phyloP scores from a whole-genome alignment of 1,140 invertebrate genomes.

The Diorhabda sublineata region DNA sequence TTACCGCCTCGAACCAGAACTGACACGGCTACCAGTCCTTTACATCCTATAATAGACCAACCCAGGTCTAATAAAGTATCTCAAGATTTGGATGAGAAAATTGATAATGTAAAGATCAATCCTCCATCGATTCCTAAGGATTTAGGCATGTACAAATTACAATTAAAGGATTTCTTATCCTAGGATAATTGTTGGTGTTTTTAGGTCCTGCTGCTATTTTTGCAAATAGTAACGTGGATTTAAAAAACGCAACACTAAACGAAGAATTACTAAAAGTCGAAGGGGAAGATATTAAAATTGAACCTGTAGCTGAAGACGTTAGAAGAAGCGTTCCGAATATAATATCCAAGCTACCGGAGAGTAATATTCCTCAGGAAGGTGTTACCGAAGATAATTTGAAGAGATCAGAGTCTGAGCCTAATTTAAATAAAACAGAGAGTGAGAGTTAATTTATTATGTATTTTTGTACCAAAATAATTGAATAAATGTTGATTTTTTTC shows the following conservation, averaged over 20 bases:
- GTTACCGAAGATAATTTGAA: constrained; percentile 34
- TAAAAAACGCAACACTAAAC: constrained; percentile 73
- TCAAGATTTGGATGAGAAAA: background rate
- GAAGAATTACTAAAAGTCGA: constrained; percentile 60
- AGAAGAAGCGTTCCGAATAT: constrained; percentile 45
- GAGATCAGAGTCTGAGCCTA: constrained; percentile 44
- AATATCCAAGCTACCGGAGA: constrained; percentile 40
- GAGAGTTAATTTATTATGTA: constrained; percentile 1
- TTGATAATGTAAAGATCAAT: background rate
- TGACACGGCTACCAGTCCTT: constrained; percentile 48
- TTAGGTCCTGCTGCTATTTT: constrained; percentile 71
- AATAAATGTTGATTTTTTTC: constrained; percentile 3
- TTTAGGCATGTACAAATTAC: background rate
- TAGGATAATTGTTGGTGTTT: background rate
- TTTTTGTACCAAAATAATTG: background rate
- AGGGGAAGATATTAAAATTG: constrained; percentile 49
- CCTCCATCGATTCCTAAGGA: background rate
- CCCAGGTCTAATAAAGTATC: constrained; percentile 15
- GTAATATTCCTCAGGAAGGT: constrained; percentile 35
- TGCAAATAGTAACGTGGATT: constrained; percentile 84
- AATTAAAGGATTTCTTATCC: background rate
- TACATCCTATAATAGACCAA: constrained; percentile 37
- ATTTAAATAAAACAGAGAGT: constrained; percentile 24
- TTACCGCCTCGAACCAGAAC: constrained; percentile 25
- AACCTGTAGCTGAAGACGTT: constrained; percentile 43